Base-by-base conservation (phyloP, 92 coral and sea anemone genomes). In the Desmophyllum pertusum region DNA sequence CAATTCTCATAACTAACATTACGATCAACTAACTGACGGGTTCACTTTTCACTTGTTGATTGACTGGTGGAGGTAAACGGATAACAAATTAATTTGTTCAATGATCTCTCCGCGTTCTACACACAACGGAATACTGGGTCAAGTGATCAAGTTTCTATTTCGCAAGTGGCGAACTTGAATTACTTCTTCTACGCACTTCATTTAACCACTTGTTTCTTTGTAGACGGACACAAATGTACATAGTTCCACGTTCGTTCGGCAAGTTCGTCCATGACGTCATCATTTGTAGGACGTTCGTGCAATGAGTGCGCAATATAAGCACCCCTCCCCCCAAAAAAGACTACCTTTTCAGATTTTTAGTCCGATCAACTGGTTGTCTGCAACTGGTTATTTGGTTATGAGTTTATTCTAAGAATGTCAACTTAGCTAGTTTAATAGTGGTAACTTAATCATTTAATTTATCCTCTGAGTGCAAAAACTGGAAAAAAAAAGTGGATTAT, bases 401-500 rank as follows among this genome's bases (percentile, higher is more conserved):
- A 23, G 29, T 55, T n/a, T 5, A 55, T 23, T 23, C 25, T 33
- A 13, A 1, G 39, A 33, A 15, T 33, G 70, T 3, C 41, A 65
- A 41, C 70, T 15, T 21, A 53, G 8, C 62, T 19, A 23, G 63
- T 23, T n/a, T n/a, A n/a, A n/a, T 55, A 23, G 23, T 11, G 63
- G 63, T 55, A 55, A 18, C 63, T 21, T 55, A 55, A 55, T n/a
- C n/a, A n/a, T n/a, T n/a, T n/a, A n/a, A 5, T 55, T 55, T 55
- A 23, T 8, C 63, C 63, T 45, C 35, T 31, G 9, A 30, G 39
- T 6, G 23, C 70, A 21, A 23, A 65, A 65, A 65, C 31, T 31
- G 42, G 17, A 11, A 15, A 65, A 31, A 25, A 78, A 65, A 66
- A 39, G 43, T 30, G 83, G 73, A 65, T 79, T 63, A 40, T 63